Evolutionary conservation across 2,797 vertebrate species (phyloP).

Genomic region (Momotus momota): DNA sequence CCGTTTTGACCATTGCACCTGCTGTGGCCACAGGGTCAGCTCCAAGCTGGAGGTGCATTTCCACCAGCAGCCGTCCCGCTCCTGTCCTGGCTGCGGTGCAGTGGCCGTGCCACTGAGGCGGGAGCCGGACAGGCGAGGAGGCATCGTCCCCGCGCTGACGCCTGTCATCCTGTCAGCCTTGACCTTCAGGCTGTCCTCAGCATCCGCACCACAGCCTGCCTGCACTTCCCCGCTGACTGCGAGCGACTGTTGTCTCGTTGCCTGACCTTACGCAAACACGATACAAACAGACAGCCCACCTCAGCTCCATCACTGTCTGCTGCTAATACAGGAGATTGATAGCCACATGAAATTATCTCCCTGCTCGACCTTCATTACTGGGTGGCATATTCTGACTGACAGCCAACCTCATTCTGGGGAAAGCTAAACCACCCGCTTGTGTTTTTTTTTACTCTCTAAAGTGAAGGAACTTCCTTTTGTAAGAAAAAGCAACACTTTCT

Average conservation of each 20-base stretch:
- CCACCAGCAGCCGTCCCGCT: conserved; percentile 21
- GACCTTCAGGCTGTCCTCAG: conserved; percentile 82
- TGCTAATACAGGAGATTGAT: conserved; percentile 74
- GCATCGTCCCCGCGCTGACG: conserved; percentile 77
- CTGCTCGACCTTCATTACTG: conserved; percentile 77
- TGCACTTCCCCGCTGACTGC: conserved; percentile 76
- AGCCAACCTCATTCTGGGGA: conserved; percentile 61
- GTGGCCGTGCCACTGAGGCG: conserved; percentile 13
- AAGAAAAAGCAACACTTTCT: conserved; percentile 13
- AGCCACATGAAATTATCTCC: conserved; percentile 68
- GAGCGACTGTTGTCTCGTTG: conserved; percentile 81
- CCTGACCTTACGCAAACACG: conserved; percentile 82
- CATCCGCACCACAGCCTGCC: conserved; percentile 67
- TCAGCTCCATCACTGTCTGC: conserved; percentile 80
- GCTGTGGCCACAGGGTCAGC: not conserved
- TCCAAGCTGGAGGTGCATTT: conserved; percentile 41
- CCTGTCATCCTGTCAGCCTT: conserved; percentile 89
- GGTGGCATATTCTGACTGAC: conserved; percentile 62
- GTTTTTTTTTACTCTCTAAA: not conserved
- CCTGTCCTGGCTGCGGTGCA: not conserved
- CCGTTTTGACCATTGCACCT: conserved; percentile 64
- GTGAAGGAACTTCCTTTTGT: conserved; percentile 15
- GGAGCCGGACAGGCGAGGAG: conserved; percentile 75
- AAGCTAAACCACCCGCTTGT: conserved; percentile 56
- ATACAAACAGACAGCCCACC: conserved; percentile 83